Conservation (phyloP, 2,113 vertebrate species). For the Pseudolaguvia tuberculata region DNA sequence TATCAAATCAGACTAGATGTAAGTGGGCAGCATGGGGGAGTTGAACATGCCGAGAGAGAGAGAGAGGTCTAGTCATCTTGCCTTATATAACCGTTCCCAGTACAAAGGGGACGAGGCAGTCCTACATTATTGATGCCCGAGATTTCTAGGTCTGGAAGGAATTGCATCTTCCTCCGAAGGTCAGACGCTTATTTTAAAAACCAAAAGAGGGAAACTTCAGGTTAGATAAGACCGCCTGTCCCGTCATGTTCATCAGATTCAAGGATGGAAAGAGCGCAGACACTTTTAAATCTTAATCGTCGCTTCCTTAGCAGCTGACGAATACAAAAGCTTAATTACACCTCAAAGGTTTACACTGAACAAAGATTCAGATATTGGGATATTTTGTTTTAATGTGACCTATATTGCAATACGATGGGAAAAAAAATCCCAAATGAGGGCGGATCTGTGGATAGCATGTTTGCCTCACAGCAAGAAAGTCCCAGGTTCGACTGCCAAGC, state of each 20-base stretch:
- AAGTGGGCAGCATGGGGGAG: conserved; percentile 6
- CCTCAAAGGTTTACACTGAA: not conserved
- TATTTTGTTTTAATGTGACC: too few relatives aligned
- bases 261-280: conserved; percentile 4
- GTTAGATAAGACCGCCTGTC: conserved; percentile 36
- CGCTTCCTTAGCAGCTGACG: not conserved
- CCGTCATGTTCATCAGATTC: conserved; percentile 20
- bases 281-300: not conserved
- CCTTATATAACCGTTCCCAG: conserved; percentile 40
- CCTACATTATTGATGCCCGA: conserved; percentile 45
- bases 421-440: too few relatives aligned
- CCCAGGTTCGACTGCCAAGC: too few relatives aligned
- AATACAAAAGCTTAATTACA: not conserved
- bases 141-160: conserved; percentile 39
- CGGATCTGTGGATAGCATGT: too few relatives aligned
- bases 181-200: conserved; percentile 20
- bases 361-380: too few relatives aligned
- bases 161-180: conserved; percentile 32
- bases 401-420: too few relatives aligned
- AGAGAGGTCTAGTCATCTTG: conserved; percentile 15
- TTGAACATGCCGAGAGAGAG: not conserved
- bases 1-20: not conserved
- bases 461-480: too few relatives aligned
- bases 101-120: conserved; percentile 24
- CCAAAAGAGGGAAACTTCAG: conserved; percentile 22